Evolutionary conservation across 2,113 vertebrate genomes (phyloP).

Genomic region (Malurus alboscapulatus): DNA sequence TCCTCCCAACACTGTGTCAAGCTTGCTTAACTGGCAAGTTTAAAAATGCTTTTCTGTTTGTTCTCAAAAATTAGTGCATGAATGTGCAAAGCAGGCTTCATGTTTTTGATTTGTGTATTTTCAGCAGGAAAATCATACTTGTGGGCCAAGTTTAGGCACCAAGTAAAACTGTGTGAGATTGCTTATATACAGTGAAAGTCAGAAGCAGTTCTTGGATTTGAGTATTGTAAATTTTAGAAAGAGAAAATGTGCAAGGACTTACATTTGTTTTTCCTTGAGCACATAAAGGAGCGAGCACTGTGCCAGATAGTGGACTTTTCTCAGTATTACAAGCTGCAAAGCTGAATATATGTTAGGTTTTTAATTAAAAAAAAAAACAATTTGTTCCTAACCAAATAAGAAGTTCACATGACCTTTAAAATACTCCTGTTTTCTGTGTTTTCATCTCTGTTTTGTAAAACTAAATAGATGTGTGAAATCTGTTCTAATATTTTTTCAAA

Average conservation of each 20-base stretch:
- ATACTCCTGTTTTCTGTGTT: neutral
- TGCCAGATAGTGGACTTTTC: neutral
- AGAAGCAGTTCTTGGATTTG: slow-evolving; percentile 3
- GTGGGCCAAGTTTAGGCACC: neutral
- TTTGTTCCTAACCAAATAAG: neutral
- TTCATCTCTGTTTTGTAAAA: neutral
- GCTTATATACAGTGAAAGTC: neutral
- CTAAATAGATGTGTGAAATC: neutral
- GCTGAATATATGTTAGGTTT: neutral
- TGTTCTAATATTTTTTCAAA: neutral
- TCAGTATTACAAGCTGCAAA: neutral
- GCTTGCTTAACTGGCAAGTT: neutral
- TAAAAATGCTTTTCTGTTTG: slow-evolving; percentile 17
- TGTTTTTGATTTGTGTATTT: neutral
- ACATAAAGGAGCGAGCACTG: neutral
- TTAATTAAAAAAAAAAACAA: neutral
- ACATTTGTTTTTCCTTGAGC: neutral
- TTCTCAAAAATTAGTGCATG: neutral
- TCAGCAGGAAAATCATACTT: neutral
- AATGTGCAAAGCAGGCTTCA: neutral
- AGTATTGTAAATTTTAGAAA: neutral
- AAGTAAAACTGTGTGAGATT: neutral
- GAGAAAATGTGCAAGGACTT: neutral
- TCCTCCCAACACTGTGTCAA: neutral
- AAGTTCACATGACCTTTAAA: neutral